Base-by-base conservation (phyloP, 1,140 invertebrate genomes). In the Drosophila pruinosa region DNA sequence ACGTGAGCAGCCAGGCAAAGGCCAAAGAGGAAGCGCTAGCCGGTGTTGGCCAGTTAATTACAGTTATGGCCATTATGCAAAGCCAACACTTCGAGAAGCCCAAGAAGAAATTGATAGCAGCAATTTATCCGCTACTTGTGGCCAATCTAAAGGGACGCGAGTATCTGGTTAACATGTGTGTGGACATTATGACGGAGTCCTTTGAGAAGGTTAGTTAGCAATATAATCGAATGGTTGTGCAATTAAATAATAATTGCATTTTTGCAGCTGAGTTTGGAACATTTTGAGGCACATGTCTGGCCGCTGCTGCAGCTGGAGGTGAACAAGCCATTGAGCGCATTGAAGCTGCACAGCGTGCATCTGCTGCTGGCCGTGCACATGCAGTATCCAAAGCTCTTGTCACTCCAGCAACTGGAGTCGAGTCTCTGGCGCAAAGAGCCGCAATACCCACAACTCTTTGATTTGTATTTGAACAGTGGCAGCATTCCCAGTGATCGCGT, bases 1-100 rank as follows among this genome's bases (percentile, higher is more conserved):
- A 65, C 0, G 70, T 74, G 4, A 45, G 65, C 4, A 52, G 53
- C 14, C 64, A 59, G 53, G 61, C 58, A 0, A 77, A 68, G 14
- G 67, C 69, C 24, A 88, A 72, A 21, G 82, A 86, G 4, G 81
- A 86, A 8, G 28, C 69, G 0, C 26, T 86, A 4, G 81, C 81
- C 1, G 82, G 62, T 3, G 74, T 86, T 3, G 81, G 81, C 0
- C 81, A 86, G 10, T n/a, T 86, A 17, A 8, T 86, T 0, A 81
- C 73, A 0, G 57, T 59, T 1, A 43, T 59, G 14, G 43, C 22
- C 21, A 54, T 75, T 0, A 12, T 88, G 3, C 28, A 75, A 4
- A 65, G 38, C 0, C 19, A 53, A 4, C 53, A 78, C 21, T 65
- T 81, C 24, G 14, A 26, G 0, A 1, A 68, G 1, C 17, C 65